Base-by-base conservation (phyloP, 1,140 invertebrate species). In the Dermatophagoides farinae region DNA sequence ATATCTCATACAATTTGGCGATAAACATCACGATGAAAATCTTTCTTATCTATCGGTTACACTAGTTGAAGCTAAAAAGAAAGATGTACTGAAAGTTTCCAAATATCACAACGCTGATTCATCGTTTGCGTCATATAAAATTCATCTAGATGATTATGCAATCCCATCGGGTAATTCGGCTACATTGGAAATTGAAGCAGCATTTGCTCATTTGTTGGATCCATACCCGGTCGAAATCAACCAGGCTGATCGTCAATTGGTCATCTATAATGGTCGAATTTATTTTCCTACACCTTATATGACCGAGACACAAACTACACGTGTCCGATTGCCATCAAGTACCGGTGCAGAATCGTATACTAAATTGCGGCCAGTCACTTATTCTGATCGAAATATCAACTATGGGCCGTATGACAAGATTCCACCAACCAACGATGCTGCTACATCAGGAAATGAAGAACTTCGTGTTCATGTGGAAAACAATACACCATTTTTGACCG, bases 391-490 rank as follows among this genome's bases (percentile, higher is more conserved):
- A 52, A 78, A 78, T 18, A 80, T 97, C 22, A 80, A 74, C 0
- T 93, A 92, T 73, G 92, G 92, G 38, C 83, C 88, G 0, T 95
- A 85, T 70, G 80, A 86, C 55, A 83, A 87, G 64, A 76, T 83
- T 60, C 67, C 71, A 62, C 14, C 59, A 16, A 58, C 9, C 25
- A 43, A 16, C 1, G 12, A 9, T 16, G 53, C 23, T 58, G 67
- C 71, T 62, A 6, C 43, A 14, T 50, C 8, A 18, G 22, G 20
- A 6, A 14, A 31, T 10, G 49, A 31, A 64, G 78, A 83, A 67
- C 69, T 96, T 62, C 74, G 70, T 25, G 75, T 97, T 53, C 96
- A 99, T 71, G 96, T 85, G 72, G 95, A 97, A 72, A 98, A 97
- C 73, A 76, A 74, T 66, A 93, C 95, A 70, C 79, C 84, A 50